Percentiles rank a stretch among this genome's conserved stretches.
phyloP scores from a whole-genome alignment of 2,888 invertebrate genomes.

The Dolichopus griseipennis region DNA sequence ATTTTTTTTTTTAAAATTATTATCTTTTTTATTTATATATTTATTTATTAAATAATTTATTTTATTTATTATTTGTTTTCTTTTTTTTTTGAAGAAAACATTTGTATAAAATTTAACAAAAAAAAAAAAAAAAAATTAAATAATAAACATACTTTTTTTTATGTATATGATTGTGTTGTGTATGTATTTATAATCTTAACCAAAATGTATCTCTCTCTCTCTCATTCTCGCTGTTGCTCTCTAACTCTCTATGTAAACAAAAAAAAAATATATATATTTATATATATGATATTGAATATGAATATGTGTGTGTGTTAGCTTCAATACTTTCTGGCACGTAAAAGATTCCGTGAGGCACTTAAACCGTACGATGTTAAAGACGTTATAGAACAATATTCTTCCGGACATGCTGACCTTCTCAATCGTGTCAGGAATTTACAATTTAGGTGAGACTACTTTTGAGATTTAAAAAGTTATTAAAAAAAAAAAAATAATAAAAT shows the following conservation, averaged over 20 bases:
- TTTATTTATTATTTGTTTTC: too few relatives aligned
- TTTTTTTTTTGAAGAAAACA: too few relatives aligned
- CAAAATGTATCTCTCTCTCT: not conserved
- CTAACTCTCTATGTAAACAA: not conserved
- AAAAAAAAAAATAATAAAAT: too few relatives aligned
- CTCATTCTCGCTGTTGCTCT: slow-evolving; percentile 1
- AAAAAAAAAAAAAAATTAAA: too few relatives aligned
- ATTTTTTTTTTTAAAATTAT: too few relatives aligned
- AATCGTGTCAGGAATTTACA: slow-evolving; percentile 80
- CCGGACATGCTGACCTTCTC: slow-evolving; percentile 78
- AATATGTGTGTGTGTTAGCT: slow-evolving; percentile 44
- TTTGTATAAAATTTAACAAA: too few relatives aligned
- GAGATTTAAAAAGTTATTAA: too few relatives aligned
- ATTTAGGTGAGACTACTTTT: slow-evolving; percentile 54
- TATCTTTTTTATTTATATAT: too few relatives aligned
- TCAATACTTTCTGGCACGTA: slow-evolving; percentile 81
- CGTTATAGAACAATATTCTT: slow-evolving; percentile 87
- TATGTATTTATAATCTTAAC: not conserved
- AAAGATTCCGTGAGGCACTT: slow-evolving; percentile 85
- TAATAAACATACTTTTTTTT: too few relatives aligned
- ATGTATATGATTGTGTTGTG: too few relatives aligned
- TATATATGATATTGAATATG: not conserved
- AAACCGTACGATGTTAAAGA: slow-evolving; percentile 92
- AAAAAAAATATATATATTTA: not conserved
- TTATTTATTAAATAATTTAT: too few relatives aligned